Conservation (phyloP, 2,113 vertebrate genomes). For the Theristicus caerulescens region DNA sequence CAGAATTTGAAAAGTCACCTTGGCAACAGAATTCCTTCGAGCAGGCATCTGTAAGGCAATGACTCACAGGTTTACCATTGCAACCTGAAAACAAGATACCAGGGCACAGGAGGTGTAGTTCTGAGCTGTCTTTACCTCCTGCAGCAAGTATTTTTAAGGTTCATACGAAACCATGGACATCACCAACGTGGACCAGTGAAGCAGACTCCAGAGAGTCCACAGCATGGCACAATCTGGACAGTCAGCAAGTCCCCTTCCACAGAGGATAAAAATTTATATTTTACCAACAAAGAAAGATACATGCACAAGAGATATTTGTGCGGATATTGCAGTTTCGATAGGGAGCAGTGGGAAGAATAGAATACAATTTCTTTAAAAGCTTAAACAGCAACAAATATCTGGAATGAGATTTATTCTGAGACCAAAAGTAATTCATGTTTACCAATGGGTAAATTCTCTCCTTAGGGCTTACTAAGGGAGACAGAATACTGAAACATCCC, state of each 20-base stretch:
- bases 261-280: not conserved
- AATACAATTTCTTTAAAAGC: not conserved
- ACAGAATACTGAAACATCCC: not conserved
- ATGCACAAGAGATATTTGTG: not conserved
- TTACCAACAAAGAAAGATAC: not conserved
- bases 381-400: not conserved
- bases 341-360: not conserved
- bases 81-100: not conserved
- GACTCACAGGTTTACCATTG: not conserved
- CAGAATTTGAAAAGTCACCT: slow-evolving; percentile 11
- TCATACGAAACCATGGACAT: not conserved
- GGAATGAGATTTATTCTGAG: not conserved
- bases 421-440: not conserved
- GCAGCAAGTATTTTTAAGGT: not conserved
- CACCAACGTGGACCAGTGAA: not conserved
- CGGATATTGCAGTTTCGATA: not conserved
- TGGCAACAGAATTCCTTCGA: not conserved
- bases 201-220: not conserved
- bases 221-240: not conserved
- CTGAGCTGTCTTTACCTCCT: not conserved
- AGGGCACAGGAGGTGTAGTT: not conserved
- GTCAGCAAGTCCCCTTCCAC: not conserved
- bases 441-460: not conserved
- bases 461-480: not conserved
- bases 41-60: not conserved